Conservation (phyloP, 2,888 invertebrate genomes). For the Epinotia demarniana region DNA sequence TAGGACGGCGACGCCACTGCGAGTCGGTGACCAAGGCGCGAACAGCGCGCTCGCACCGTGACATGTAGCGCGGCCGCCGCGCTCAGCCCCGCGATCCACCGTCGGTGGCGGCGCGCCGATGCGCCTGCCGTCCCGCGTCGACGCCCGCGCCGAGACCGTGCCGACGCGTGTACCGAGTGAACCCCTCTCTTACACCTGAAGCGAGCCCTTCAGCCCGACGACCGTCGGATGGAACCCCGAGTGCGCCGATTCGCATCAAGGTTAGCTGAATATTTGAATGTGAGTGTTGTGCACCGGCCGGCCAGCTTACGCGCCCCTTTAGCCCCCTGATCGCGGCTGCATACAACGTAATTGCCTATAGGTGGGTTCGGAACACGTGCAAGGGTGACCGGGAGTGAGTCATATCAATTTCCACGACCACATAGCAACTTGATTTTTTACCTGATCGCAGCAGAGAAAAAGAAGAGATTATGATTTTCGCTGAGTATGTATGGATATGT, state of each 20-base stretch:
- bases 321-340: constrained; percentile 72
- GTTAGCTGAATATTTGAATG: constrained; percentile 83
- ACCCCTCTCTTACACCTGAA: constrained; percentile 73
- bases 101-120: constrained; percentile 80
- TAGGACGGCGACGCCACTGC: constrained; percentile 84
- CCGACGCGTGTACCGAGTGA: constrained; percentile 61
- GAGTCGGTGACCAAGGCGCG: constrained; percentile 83
- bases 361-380: constrained; percentile 74
- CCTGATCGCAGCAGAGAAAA: background rate
- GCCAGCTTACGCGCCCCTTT: constrained; percentile 64
- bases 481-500: background rate
- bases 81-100: constrained; percentile 76
- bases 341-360: constrained; percentile 62
- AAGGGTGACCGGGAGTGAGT: constrained; percentile 69
- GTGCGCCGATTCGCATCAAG: constrained; percentile 84
- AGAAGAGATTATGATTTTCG: background rate
- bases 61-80: constrained; percentile 77
- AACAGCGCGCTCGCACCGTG: constrained; percentile 82
- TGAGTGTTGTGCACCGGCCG: constrained; percentile 80
- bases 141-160: constrained; percentile 67
- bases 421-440: constrained; percentile 36
- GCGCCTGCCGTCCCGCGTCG: constrained; percentile 79
- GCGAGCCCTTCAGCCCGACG: constrained; percentile 79
- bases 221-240: constrained; percentile 84
- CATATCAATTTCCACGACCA: constrained; percentile 61